phyloP scores from a whole-genome alignment of 2,113 vertebrate genomes.

The Thunnus maccoyii region DNA sequence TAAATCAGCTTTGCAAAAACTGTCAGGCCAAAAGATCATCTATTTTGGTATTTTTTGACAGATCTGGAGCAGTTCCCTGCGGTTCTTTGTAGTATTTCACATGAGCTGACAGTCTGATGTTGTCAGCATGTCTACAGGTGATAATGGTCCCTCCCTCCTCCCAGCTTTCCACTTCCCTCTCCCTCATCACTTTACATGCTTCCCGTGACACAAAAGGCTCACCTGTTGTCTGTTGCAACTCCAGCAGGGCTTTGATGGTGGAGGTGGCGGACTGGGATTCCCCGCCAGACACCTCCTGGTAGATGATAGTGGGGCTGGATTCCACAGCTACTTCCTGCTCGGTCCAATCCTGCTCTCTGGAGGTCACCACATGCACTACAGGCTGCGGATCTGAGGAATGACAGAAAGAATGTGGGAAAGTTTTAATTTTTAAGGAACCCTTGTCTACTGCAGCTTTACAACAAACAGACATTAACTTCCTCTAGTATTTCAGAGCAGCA shows the following conservation, averaged over 20 bases:
- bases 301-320: conserved; percentile 94
- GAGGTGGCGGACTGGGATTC: conserved; percentile 97
- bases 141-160: neutral
- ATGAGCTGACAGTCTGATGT: neutral
- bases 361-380: conserved; percentile 94
- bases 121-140: conserved; percentile 1
- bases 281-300: conserved; percentile 92
- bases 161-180: neutral
- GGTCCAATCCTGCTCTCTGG: conserved; percentile 95
- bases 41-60: no score
- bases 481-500: no score
- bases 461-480: no score
- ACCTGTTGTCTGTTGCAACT: conserved; percentile 97
- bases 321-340: conserved; percentile 97
- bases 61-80: no score
- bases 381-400: conserved; percentile 86
- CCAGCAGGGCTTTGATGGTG: conserved; percentile 97
- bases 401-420: neutral
- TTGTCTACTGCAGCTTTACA: no score
- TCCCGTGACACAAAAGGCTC: conserved; percentile 26
- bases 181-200: neutral
- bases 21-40: no score
- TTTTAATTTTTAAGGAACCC: neutral
- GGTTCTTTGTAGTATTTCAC: neutral
- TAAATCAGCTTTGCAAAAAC: no score